Base-by-base conservation (phyloP, 2,113 vertebrate species). In the Carettochelys insculpta region DNA sequence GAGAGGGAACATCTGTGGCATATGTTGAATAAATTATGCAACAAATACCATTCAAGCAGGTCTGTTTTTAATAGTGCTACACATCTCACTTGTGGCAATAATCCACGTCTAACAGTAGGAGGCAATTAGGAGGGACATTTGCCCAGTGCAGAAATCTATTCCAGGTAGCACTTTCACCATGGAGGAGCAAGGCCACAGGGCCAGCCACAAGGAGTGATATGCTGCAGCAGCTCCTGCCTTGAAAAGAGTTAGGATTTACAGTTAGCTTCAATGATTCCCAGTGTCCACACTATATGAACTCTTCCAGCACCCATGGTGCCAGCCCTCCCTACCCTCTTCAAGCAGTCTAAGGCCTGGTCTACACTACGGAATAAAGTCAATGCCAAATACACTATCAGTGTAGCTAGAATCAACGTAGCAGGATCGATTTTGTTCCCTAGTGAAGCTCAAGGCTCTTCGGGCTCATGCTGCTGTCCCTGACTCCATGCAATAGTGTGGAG, bases 11-110 rank as follows among this genome's bases (percentile, higher is more conserved):
- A 12, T 24, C 75, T 48, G 54, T 93, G 86, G 94, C 92, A 92
- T 45, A 20, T 41, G 86, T 77, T 86, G 77, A 87, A 47, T 93
- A 92, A 92, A 91, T 93, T 94, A 78, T 88, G 48, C 81, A 79
- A 83, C 58, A 56, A 77, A 83, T 90, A 94, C 27, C 76, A 86
- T 47, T 91, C 84, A 92, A 41, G 24, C 47, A 73, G 41, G 65
- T 94, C 24, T 89, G n/a, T 31, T 91, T 90, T 96, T 82, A 93
- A 88, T 86, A 85, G 38, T 20, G n/a, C 79, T 54, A n/a, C 56
- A 90, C 56, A 51, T 52, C 38, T 92, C 92, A 41, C 68, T 89
- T 1, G 0, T 87, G 71, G 25, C 41, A 89, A 90, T 83, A 90
- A 86, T 43, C 41, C 34, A 92, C 34, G n/a, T 56, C 29, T n/a